Conservation (phyloP, 2,797 vertebrate species). For the Fistularia tabacaria region DNA sequence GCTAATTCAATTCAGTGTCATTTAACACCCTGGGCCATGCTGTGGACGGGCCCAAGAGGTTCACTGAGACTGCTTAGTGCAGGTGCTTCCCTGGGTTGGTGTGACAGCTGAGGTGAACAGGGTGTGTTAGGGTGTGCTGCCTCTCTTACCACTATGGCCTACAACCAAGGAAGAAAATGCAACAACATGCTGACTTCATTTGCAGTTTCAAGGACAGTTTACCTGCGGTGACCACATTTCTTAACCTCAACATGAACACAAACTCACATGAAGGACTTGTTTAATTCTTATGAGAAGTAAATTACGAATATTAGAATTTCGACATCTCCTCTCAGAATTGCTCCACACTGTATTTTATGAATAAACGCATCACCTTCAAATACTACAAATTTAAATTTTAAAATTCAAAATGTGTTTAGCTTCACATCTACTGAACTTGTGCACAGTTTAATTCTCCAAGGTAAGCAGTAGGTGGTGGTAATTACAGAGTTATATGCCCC, state of each 20-base stretch:
- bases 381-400: no score
- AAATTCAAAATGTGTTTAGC: no score
- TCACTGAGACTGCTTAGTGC: conserved; percentile 4
- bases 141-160: conserved; percentile 18
- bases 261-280: background rate
- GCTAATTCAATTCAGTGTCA: conserved; percentile 60
- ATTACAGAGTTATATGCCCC: no score
- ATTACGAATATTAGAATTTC: background rate
- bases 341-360: no score
- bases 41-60: conserved; percentile 30
- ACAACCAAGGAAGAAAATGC: conserved; percentile 5
- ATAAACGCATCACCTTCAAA: no score
- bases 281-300: background rate
- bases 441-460: no score
- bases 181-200: conserved; percentile 24
- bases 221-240: background rate
- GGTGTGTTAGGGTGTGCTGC: background rate
- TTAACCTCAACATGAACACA: conserved; percentile 9
- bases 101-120: conserved; percentile 5
- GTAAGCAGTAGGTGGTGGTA: no score
- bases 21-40: conserved; percentile 42
- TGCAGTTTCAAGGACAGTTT: conserved; percentile 12
- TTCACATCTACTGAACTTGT: no score
- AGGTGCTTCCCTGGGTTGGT: conserved; percentile 1
- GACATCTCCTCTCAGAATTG: no score